Evolutionary conservation across 92 coral and sea anemone species (phyloP).

Genomic region (Meandrina meandrites): DNA sequence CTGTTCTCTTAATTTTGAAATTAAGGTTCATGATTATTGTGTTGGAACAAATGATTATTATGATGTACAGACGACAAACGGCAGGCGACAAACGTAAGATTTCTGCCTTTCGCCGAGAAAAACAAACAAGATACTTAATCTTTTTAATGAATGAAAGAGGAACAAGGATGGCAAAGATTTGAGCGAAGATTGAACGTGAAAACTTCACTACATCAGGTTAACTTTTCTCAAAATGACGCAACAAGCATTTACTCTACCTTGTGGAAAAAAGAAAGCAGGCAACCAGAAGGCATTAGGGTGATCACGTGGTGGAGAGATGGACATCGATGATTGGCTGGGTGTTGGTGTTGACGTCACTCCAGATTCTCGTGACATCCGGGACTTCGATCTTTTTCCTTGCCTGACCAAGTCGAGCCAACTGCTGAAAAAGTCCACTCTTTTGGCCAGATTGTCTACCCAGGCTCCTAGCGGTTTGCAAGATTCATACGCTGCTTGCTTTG

Average conservation of each 20-base stretch:
- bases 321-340: conserved; percentile 51
- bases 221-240: not conserved
- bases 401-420: conserved; percentile 78
- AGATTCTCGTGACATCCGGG: conserved; percentile 54
- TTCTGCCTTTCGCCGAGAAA: no score
- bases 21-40: no score
- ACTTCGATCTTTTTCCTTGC: conserved; percentile 35
- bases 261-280: conserved; percentile 95
- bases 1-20: no score
- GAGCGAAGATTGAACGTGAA: not conserved
- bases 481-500: conserved; percentile 80
- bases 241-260: conserved; percentile 59
- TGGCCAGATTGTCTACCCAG: conserved; percentile 89
- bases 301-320: conserved; percentile 47
- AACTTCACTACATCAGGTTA: not conserved
- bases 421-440: conserved; percentile 83
- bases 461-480: conserved; percentile 94
- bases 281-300: conserved; percentile 96
- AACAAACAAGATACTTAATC: no score
- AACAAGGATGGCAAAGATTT: not conserved
- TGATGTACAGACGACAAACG: no score
- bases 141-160: no score
- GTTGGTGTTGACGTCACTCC: conserved; percentile 37
- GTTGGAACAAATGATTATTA: no score
- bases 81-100: no score